phyloP scores from a whole-genome alignment of 2,797 vertebrate genomes.

The Muscicapa comitata region DNA sequence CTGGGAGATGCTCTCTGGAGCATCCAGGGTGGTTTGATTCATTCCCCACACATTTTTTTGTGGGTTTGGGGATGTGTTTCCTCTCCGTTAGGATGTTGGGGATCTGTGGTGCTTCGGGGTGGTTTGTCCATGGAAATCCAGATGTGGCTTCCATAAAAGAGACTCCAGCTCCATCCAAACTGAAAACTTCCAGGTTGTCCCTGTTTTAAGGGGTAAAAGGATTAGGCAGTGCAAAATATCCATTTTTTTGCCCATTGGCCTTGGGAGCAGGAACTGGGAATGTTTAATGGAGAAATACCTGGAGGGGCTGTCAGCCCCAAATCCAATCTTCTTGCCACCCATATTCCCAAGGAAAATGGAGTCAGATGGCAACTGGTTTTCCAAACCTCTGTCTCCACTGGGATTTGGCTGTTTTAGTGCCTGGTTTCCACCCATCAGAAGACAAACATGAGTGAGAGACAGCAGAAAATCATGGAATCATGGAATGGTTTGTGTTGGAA shows the following conservation, averaged over 20 bases:
- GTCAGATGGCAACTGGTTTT: neutral
- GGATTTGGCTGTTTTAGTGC: neutral
- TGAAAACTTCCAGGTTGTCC: neutral
- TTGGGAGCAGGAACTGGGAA: neutral
- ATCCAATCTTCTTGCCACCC: neutral
- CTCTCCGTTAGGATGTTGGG: neutral
- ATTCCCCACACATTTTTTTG: neutral
- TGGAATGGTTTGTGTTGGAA: neutral
- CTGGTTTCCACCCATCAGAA: neutral
- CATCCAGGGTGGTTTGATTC: neutral
- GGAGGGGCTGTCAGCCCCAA: neutral
- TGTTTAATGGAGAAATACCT: neutral
- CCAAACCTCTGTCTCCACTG: neutral
- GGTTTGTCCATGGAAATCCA: neutral
- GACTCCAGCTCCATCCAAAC: fast-evolving
- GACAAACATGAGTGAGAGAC: neutral
- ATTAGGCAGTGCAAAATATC: neutral
- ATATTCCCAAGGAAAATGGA: neutral
- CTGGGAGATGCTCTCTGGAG: neutral
- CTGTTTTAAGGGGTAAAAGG: neutral
- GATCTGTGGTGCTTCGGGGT: neutral
- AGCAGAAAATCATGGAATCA: neutral
- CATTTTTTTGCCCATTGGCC: neutral
- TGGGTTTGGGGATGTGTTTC: neutral
- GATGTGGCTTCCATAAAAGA: no score